These are phyloP conservation scores for Dysmachus trigonus DNA, from an alignment of 2,888 invertebrate genomes.

Conservation along the genomic window DNA sequence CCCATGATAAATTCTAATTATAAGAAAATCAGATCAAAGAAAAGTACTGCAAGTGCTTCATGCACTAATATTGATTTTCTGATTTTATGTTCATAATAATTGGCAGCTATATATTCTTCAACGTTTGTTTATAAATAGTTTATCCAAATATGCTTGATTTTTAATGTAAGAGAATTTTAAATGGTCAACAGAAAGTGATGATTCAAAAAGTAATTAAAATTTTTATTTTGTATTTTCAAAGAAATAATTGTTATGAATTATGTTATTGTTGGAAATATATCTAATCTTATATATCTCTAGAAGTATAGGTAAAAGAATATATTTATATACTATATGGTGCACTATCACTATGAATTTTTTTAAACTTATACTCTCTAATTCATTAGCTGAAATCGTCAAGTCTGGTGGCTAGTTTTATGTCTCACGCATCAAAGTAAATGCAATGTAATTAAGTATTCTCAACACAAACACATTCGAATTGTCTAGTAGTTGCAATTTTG, in stretches of 20 bases:
- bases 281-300: not conserved
- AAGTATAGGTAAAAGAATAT: not conserved
- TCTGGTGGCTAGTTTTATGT: not conserved
- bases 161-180: too few species aligned
- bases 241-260: not conserved
- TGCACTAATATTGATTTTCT: too few species aligned
- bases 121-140: too few species aligned
- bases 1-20: too few species aligned
- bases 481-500: not conserved
- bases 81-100: too few species aligned
- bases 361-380: not conserved
- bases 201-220: too few species aligned
- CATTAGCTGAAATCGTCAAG: not conserved
- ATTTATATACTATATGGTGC: not conserved
- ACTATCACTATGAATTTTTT: not conserved
- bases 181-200: too few species aligned
- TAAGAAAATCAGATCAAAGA: too few species aligned
- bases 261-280: too few species aligned
- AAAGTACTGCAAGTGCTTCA: too few species aligned
- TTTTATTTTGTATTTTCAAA: not conserved
- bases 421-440: not conserved
- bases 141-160: too few species aligned
- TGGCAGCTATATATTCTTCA: too few species aligned
- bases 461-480: not conserved
- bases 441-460: not conserved